Percentiles rank a stretch among this genome's conserved stretches.
These are phyloP conservation scores for Orchesella cincta DNA, from an alignment of 1,140 invertebrate species.

Conservation along the genomic window DNA sequence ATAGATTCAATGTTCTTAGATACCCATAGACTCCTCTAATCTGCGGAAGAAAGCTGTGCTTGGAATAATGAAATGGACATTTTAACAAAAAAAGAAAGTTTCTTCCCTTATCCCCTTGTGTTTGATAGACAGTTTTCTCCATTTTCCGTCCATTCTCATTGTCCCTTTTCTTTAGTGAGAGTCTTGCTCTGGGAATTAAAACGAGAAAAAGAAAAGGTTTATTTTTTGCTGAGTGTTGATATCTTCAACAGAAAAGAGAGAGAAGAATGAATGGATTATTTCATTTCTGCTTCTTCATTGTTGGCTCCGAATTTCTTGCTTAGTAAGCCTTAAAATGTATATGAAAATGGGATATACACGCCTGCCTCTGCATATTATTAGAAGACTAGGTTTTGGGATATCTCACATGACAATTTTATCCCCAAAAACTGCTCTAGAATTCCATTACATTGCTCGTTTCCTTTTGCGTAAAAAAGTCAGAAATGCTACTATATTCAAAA, in stretches of 20 bases:
- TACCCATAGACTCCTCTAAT: not conserved
- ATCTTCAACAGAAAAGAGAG: not conserved
- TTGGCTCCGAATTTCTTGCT: slow-evolving; percentile 14
- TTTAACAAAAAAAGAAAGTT: not conserved
- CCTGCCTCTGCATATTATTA: not conserved
- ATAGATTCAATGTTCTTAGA: not conserved
- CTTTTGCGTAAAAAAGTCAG: not conserved
- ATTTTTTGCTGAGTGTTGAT: not conserved
- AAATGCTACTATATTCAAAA: not conserved
- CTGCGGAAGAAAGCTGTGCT: not conserved
- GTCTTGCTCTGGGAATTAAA: not conserved
- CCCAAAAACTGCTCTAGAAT: slow-evolving; percentile 1
- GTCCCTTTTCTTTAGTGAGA: not conserved
- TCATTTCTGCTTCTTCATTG: not conserved
- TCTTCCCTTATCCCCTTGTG: not conserved
- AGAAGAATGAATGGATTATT: not conserved
- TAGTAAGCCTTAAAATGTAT: not conserved
- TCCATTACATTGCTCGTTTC: slow-evolving; percentile 1
- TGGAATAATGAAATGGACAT: not conserved
- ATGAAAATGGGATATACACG: not conserved
- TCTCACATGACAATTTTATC: slow-evolving; percentile 12
- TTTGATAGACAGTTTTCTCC: not conserved
- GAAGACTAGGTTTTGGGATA: not conserved
- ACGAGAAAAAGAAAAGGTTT: not conserved
- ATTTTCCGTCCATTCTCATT: not conserved